These are phyloP conservation scores for Margarornis squamiger DNA, from an alignment of 2,797 vertebrate genomes.

Conservation along the genomic window DNA sequence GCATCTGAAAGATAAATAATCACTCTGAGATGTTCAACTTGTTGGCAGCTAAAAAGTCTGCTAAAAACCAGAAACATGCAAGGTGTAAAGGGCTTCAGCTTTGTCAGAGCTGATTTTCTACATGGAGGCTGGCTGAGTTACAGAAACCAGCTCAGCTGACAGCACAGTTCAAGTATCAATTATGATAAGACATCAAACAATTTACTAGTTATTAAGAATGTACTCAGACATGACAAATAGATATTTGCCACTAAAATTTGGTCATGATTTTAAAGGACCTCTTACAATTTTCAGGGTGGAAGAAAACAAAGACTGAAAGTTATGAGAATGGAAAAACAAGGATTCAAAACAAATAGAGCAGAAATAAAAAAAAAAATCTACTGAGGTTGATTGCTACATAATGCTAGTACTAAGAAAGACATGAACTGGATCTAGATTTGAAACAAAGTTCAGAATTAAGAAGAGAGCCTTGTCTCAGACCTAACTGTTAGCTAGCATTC, in stretches of 20 bases:
- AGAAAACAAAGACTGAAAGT: not conserved
- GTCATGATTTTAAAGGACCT: conserved; percentile 2
- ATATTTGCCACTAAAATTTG: not conserved
- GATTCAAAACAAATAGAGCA: not conserved
- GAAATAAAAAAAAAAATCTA: not conserved
- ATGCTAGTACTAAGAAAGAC: not conserved
- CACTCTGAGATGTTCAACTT: not conserved
- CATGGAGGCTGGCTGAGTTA: not conserved
- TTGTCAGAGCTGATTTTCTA: not conserved
- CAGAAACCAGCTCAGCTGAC: conserved; percentile 38
- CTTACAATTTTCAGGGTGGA: not conserved
- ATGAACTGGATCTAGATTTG: not conserved
- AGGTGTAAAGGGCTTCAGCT: not conserved
- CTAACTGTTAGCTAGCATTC: not conserved
- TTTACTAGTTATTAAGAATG: conserved; percentile 24
- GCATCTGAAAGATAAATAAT: not conserved
- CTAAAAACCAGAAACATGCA: not conserved
- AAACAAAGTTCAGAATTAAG: not conserved
- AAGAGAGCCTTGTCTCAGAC: not conserved
- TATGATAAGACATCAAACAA: conserved; percentile 35
- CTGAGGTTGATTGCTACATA: not conserved
- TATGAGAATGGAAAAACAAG: not conserved
- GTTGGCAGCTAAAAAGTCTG: not conserved
- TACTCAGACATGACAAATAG: not conserved
- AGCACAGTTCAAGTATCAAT: conserved; percentile 49